Evolutionary conservation across 1,140 invertebrate species (phyloP), one percentile per base, ranked within the genome.

Genomic region (Tetramorium alpestre): DNA sequence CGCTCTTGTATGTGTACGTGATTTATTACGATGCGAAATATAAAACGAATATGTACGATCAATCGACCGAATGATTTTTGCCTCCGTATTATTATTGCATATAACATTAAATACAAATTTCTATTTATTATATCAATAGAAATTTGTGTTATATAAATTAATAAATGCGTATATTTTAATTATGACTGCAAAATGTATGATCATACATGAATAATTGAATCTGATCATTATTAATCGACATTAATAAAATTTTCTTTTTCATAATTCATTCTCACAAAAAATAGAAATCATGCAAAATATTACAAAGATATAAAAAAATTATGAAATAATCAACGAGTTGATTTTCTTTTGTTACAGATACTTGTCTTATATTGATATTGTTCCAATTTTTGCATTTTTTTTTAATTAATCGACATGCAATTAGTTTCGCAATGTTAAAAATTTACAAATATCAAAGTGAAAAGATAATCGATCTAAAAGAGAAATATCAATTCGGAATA

Each of bases 1-100:
- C 54, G 22, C 62, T 64, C 73, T 84, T 84, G 54, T 84, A 62
- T 67, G 67, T 76, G 22, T 80, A 49, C 44, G 56, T 86, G 70
- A 54, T 86, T 70, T 70, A 86, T 77, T 65, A 69, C 11, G 28
- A 62, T 60, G 47, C 75, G 33, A 86, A 78, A 62, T 86, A 86
- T 58, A 62, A 67, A 49, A 38, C 62, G 54, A 80, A 18, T 69
- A 69, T 69, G 10, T 69, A 62, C 44, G 25, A 62, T 28, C 22
- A 62, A 60, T 8, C 44, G 6, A 77, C 18, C 28, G 41, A 62
- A 44, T 69, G 10, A 69, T 41, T 73, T 54, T 73, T 73, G 54
- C 47, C 49, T 51, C 16, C 5, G 7, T 73, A 54, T 54, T 64
- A 25, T 18, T 75, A 25, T 47, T 47, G 65, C 22, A 49, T 41